Evolutionary conservation across 2,888 invertebrate genomes (phyloP).

Genomic region (Alentia gelatinosa): DNA sequence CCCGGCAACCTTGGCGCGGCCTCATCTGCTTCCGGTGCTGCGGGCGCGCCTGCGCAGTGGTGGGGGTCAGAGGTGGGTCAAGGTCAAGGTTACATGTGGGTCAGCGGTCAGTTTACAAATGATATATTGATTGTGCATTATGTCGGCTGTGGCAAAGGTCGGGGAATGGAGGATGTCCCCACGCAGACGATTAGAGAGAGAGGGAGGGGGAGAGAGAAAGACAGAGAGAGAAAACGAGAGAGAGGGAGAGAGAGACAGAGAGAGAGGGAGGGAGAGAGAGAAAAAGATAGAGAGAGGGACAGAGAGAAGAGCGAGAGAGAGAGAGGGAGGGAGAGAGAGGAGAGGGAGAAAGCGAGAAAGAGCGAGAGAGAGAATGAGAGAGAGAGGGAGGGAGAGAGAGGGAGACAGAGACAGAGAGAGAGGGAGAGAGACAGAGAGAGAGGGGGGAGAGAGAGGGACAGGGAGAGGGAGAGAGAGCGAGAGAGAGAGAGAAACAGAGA

Average conservation of each 20-base stretch:
- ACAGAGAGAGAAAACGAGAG: background rate
- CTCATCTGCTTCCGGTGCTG: constrained; percentile 41
- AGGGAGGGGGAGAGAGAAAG: background rate
- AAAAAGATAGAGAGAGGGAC: background rate
- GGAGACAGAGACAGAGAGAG: no score
- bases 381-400: no score
- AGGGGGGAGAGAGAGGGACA: no score
- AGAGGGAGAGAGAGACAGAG: background rate
- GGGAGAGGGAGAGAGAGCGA: no score
- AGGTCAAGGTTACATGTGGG: constrained; percentile 40
- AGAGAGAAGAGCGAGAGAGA: no score
- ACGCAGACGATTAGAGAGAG: background rate
- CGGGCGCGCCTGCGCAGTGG: background rate
- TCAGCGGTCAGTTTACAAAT: constrained; percentile 40
- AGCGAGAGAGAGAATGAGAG: no score
- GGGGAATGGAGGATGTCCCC: background rate
- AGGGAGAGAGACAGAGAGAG: no score
- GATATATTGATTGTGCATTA: constrained; percentile 38
- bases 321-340: no score
- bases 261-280: background rate
- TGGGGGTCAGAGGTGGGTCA: background rate
- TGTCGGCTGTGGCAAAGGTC: constrained; percentile 10
- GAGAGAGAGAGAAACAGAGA: no score
- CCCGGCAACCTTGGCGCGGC: background rate
- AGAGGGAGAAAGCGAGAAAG: no score